These are phyloP conservation scores for Magallana gigas DNA, from an alignment of 1,140 invertebrate genomes.

Conservation along the genomic window DNA sequence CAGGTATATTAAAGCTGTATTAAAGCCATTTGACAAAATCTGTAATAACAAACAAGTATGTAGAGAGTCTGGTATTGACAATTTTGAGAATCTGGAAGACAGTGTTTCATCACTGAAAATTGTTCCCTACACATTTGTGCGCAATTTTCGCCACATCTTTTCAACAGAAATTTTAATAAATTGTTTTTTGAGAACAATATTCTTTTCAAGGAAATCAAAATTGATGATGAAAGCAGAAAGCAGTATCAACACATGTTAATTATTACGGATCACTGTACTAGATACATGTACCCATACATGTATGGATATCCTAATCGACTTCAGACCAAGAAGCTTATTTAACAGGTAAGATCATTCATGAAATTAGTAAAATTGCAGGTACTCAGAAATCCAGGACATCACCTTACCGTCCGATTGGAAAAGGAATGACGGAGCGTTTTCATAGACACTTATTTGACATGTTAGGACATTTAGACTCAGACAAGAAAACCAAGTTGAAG, in stretches of 20 bases:
- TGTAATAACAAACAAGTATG: background rate
- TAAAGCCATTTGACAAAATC: no score
- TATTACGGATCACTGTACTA: no score
- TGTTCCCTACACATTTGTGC: background rate
- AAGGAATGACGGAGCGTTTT: slow-evolving; percentile 43
- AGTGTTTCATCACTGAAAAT: background rate
- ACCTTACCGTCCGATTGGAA: slow-evolving; percentile 45
- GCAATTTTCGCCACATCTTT: no score
- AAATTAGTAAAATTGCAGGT: slow-evolving; percentile 49
- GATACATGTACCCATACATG: no score
- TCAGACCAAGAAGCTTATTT: no score
- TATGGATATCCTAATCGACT: no score
- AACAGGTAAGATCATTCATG: slow-evolving; percentile 7
- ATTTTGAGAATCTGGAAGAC: background rate
- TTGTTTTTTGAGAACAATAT: no score
- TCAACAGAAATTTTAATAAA: no score
- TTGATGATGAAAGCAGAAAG: no score
- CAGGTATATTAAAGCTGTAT: background rate
- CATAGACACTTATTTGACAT: slow-evolving; percentile 54
- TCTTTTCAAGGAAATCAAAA: no score
- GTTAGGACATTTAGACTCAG: background rate
- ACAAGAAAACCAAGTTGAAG: no score
- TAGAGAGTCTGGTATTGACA: background rate
- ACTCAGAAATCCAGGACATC: slow-evolving; percentile 73
- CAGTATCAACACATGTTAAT: slow-evolving; percentile 63